phyloP scores from a whole-genome alignment of 1,140 invertebrate genomes.

The Listronotus oregonensis region DNA sequence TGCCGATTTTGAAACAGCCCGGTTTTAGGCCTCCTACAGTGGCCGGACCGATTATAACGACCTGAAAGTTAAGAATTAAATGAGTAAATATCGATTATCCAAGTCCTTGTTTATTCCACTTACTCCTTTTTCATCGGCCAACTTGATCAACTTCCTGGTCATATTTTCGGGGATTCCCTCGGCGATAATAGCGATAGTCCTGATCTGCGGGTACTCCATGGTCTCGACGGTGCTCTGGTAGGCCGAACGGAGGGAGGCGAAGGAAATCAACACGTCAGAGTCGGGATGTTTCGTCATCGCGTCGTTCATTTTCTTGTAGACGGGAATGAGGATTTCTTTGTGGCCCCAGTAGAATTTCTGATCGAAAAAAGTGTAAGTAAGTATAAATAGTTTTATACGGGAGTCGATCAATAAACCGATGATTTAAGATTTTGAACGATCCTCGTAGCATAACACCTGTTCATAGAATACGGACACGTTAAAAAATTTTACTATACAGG shows the following conservation, averaged over 20 bases:
- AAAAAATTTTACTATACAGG: too few relatives aligned
- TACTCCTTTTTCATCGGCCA: slow-evolving; percentile 72
- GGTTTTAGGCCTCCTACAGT: slow-evolving; percentile 98
- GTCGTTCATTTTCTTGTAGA: slow-evolving; percentile 97
- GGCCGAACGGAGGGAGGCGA: slow-evolving; percentile 96
- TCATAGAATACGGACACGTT: too few relatives aligned
- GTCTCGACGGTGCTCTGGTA: slow-evolving; percentile 96
- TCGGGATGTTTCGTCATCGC: slow-evolving; percentile 93
- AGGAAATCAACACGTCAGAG: slow-evolving; percentile 97
- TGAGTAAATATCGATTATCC: too few relatives aligned
- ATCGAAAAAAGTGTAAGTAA: not conserved
- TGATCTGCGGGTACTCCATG: slow-evolving; percentile 89
- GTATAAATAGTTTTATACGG: not conserved
- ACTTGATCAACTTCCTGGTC: slow-evolving; percentile 91
- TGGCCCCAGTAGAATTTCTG: slow-evolving; percentile 99
- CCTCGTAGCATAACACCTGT: too few relatives aligned
- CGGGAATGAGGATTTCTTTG: slow-evolving; percentile 94
- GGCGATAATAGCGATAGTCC: slow-evolving; percentile 97
- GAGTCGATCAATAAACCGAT: too few relatives aligned
- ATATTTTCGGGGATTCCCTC: slow-evolving; percentile 99
- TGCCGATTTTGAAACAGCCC: slow-evolving; percentile 99
- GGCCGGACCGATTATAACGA: slow-evolving; percentile 93
- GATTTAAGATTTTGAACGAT: too few relatives aligned
- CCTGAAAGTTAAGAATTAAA: slow-evolving; percentile 50
- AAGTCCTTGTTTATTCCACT: not conserved